A percentile compares a stretch with the other conserved stretches of the same genome.
phyloP scores from a whole-genome alignment of 2,797 vertebrate genomes.

The Halcyon badia region DNA sequence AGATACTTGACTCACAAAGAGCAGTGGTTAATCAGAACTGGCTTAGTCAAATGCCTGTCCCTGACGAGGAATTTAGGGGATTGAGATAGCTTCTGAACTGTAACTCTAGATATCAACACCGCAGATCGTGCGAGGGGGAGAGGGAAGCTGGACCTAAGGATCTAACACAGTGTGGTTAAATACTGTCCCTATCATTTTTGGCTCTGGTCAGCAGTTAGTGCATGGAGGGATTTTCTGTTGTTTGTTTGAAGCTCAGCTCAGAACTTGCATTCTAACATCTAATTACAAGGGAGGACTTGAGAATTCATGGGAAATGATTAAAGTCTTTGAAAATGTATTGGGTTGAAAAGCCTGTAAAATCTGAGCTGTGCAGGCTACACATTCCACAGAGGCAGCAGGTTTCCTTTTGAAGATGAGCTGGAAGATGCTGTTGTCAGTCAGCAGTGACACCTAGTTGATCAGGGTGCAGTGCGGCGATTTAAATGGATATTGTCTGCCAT shows the following conservation, averaged over 20 bases:
- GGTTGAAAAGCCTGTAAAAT: constrained; percentile 19
- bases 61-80: constrained; percentile 57
- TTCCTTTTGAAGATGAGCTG: constrained; percentile 21
- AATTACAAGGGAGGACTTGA: background rate
- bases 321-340: constrained; percentile 27
- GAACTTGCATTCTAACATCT: background rate
- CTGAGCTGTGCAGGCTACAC: background rate
- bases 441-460: background rate
- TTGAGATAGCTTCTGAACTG: constrained; percentile 30
- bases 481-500: background rate
- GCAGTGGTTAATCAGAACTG: constrained; percentile 22
- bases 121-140: background rate
- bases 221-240: background rate
- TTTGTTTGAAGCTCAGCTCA: background rate
- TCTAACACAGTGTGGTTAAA: background rate
- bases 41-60: constrained; percentile 61
- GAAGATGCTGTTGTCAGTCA: constrained; percentile 13
- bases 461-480: background rate
- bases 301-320: background rate
- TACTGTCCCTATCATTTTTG: background rate
- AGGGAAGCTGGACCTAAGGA: background rate
- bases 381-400: background rate
- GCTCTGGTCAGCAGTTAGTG: background rate
- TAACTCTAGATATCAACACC: background rate
- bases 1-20: constrained; percentile 37